Evolutionary conservation across 2,797 vertebrate species (phyloP), one percentile per base, ranked within the genome.

Genomic region (Anisognathus igniventris): DNA sequence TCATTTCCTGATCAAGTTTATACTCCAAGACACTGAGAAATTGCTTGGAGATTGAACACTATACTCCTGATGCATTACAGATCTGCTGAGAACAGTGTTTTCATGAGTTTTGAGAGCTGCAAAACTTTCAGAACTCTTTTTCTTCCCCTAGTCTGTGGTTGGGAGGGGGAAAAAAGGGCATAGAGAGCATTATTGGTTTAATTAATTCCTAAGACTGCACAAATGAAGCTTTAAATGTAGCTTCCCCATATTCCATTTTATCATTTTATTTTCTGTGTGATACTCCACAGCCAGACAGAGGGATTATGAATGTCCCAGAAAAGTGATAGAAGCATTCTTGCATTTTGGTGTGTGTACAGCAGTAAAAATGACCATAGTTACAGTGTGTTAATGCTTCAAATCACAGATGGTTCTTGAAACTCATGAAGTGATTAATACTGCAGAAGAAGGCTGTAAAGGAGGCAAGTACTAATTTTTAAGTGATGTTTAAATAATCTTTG

Each of bases 21-120:
- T 88, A 45, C 47, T 88, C 94, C 50, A 75, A 77, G 94, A 91
- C 61, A 92, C 73, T 33, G 71, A 88, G 83, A 88, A 96, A 90
- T 48, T 81, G 53, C 39, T 95, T 73, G 70, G 68, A 96, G 67
- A 80, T 93, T 95, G 92, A 90, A 62, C 30, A 54, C 83, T 70
- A 53, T 93, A 56, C 88, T 93, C 56, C 79, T 72, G 50, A 50
- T 89, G 35, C 60, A 12, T 58, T 92, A 31, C 25, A 88, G 20
- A 39, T 88, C 78, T 95, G 22, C 71, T 73, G 45, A 93, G 42
- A 89, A 67, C 39, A 54, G 61, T 78, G 66, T 86, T 95, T 93
- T 93, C 56, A 16, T 66, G 57, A 54, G 56, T 89, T 94, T 67
- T 94, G 70, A 88, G 82, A 80, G 37, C n/a, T 77, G 19, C 47